These are phyloP conservation scores for Picus viridis DNA, from an alignment of 2,797 vertebrate species.

Conservation along the genomic window DNA sequence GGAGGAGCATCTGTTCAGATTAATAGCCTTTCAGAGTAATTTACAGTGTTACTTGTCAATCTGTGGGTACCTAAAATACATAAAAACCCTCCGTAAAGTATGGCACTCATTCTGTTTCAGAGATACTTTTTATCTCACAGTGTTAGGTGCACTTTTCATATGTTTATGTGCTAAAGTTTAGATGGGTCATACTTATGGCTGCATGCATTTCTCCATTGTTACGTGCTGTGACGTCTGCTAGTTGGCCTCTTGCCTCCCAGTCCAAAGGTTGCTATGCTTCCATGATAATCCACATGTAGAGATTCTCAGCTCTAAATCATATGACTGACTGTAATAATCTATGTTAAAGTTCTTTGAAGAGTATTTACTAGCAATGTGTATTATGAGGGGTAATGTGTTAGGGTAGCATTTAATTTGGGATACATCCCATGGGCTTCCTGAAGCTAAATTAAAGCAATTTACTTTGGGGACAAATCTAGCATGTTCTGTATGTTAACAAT, in stretches of 20 bases:
- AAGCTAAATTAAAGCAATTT: neutral
- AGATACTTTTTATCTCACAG: neutral
- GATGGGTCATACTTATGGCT: neutral
- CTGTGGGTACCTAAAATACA: neutral
- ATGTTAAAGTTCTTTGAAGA: neutral
- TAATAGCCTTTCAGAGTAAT: conserved; percentile 18
- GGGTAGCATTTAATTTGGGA: neutral
- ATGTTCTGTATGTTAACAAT: neutral
- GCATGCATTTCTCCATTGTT: neutral
- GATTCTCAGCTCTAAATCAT: neutral
- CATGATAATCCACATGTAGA: conserved; percentile 9
- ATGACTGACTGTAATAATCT: neutral
- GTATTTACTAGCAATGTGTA: neutral
- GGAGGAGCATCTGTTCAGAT: conserved; percentile 29
- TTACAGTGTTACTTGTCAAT: neutral
- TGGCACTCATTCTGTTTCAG: neutral
- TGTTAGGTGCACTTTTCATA: neutral
- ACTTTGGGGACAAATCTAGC: neutral
- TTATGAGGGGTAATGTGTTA: neutral
- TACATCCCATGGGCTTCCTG: neutral
- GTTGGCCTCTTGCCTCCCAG: conserved; percentile 28
- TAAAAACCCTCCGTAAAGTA: neutral
- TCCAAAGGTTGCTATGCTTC: conserved; percentile 18
- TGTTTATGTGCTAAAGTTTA: neutral
- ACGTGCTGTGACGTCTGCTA: neutral